Conservation (phyloP, 92 coral and sea anemone species). For the Galaxea fascicularis region DNA sequence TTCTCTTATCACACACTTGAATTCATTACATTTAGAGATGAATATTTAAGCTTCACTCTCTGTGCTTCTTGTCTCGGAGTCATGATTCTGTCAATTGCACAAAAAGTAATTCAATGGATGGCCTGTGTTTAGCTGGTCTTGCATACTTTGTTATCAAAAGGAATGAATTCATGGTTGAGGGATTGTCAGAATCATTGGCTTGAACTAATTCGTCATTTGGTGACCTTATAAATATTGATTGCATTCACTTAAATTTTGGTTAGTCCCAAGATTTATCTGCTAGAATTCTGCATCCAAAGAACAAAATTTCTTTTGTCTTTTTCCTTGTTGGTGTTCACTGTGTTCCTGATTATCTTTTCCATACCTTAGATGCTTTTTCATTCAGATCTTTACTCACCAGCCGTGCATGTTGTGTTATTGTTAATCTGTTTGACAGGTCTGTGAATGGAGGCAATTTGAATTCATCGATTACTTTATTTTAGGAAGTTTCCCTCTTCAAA, state of each 20-base stretch:
- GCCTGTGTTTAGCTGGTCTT: not conserved
- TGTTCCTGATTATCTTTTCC: not conserved
- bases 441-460: constrained; percentile 12
- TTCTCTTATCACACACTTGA: constrained; percentile 19
- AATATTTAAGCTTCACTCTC: not conserved
- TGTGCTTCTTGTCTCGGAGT: not conserved
- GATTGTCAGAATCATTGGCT: constrained; percentile 43
- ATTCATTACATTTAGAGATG: not conserved
- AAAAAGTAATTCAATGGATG: not conserved
- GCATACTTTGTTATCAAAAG: constrained; percentile 29
- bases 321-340: not conserved
- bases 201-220: constrained; percentile 47
- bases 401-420: constrained; percentile 11
- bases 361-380: not conserved
- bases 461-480: constrained; percentile 19
- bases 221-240: constrained; percentile 57
- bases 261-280: constrained; percentile 1
- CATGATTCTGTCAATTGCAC: not conserved
- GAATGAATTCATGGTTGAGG: constrained; percentile 41
- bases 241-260: constrained; percentile 25
- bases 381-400: constrained; percentile 2
- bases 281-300: not conserved
- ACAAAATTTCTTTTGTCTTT: not conserved
- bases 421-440: constrained; percentile 36
- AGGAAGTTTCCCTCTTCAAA: constrained; percentile 11